These are phyloP conservation scores for Aphelenchoides avenae DNA, from an alignment of 1,140 invertebrate genomes.

Conservation along the genomic window DNA sequence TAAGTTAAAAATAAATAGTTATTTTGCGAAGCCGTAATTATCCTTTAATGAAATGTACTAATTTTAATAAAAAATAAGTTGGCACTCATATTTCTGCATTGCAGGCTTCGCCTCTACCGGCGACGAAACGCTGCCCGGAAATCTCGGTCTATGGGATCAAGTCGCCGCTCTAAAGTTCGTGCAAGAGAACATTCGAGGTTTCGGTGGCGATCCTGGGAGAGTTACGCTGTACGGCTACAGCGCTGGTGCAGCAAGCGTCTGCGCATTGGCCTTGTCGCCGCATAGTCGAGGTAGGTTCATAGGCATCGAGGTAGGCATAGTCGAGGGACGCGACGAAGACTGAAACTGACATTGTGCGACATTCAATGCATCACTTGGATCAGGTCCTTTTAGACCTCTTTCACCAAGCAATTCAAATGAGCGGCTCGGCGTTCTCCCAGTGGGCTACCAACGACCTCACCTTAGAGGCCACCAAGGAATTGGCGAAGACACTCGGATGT, in stretches of 20 bases:
- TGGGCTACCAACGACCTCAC: slow-evolving; percentile 9
- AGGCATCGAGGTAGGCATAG: too few relatives aligned
- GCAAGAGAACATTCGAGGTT: slow-evolving; percentile 44
- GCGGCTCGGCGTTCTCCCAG: slow-evolving; percentile 32
- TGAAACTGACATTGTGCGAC: slow-evolving; percentile 5
- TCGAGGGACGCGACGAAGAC: too few relatives aligned
- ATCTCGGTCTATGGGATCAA: slow-evolving; percentile 36
- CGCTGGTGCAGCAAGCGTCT: slow-evolving; percentile 5
- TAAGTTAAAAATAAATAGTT: too few relatives aligned
- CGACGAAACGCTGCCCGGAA: slow-evolving; percentile 41
- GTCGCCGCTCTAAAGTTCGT: slow-evolving; percentile 44
- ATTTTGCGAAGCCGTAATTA: too few relatives aligned
- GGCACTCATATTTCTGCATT: too few relatives aligned
- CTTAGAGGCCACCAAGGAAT: slow-evolving; percentile 21
- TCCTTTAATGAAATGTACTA: too few relatives aligned
- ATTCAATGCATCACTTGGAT: slow-evolving; percentile 5
- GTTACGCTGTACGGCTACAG: slow-evolving; percentile 62
- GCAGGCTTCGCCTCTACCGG: slow-evolving; percentile 54
- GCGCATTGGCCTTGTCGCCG: slow-evolving; percentile 9
- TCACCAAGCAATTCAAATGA: slow-evolving; percentile 38
- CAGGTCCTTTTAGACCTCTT: slow-evolving; percentile 31
- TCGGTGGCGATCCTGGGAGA: slow-evolving; percentile 50
- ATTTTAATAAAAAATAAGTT: too few relatives aligned
- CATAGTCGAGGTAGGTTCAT: slow-evolving; percentile 15
- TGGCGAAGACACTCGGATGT: slow-evolving; percentile 26